Percentiles rank a stretch among this genome's conserved stretches.
These are phyloP conservation scores for Neoseiulus cucumeris DNA, from an alignment of 1,140 invertebrate species.

Conservation along the genomic window DNA sequence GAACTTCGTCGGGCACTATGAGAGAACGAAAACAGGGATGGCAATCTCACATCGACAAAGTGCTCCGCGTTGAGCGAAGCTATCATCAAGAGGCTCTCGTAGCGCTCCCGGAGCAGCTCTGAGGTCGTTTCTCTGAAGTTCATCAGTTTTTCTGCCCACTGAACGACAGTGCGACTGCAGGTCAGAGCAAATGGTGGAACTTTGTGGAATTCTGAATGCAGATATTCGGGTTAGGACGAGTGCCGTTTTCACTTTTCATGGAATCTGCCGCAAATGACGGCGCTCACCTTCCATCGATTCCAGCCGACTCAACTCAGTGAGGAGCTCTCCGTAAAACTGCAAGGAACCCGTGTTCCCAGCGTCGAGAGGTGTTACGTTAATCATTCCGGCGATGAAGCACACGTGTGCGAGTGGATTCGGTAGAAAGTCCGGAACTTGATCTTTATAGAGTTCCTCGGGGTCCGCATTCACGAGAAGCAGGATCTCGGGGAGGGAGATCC, in stretches of 20 bases:
- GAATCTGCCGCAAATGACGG: background rate
- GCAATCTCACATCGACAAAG: background rate
- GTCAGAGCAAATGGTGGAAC: background rate
- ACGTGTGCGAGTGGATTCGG: background rate
- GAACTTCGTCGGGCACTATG: background rate
- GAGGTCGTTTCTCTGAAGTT: background rate
- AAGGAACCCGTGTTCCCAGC: background rate
- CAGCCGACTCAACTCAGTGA: background rate
- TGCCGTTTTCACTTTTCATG: background rate
- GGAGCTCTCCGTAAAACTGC: background rate
- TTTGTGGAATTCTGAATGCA: background rate
- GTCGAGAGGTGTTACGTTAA: background rate
- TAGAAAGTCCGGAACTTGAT: background rate
- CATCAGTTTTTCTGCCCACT: background rate
- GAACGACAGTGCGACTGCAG: background rate
- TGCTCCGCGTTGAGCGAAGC: background rate
- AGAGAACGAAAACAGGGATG: background rate
- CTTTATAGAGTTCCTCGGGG: background rate
- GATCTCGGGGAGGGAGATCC: background rate
- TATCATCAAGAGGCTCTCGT: background rate
- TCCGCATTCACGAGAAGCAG: background rate
- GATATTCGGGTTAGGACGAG: background rate
- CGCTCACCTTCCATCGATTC: background rate
- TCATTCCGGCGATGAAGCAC: conserved; percentile 6
- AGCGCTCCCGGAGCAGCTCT: background rate